Base-by-base conservation (phyloP, 2,888 invertebrate species). In the Agrochola macilenta region DNA sequence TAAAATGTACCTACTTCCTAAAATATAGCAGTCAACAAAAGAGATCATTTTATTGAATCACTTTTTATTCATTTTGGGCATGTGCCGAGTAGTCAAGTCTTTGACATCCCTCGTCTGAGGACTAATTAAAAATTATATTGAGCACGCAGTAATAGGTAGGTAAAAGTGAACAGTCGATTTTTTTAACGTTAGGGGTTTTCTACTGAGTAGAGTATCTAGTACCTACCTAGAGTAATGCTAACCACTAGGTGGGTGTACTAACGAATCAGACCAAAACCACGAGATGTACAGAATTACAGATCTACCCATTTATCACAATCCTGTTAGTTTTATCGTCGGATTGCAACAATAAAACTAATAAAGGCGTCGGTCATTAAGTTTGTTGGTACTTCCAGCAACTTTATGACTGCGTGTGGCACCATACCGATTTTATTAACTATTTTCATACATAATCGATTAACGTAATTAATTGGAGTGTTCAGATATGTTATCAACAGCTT, bases 281-380 rank as follows among this genome's bases (percentile, higher is more conserved):
- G 30, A 60, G 46, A 64, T 63, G 43, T 52, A 72, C 69, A 43
- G 43, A 43, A 43, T 43, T 43, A 43, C 43, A 49, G 26, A 70
- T 43, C 52, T 72, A 66, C 54, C 58, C 9, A 64, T 74, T 71
- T 65, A 52, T 63, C 54, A 81, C 81, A 74, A 69, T 81, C 61
- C 75, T 81, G 84, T 74, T 82, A 82, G 69, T 74, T 84, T 84
- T 85, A 84, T 79, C 26, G 74, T 70, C 60, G 70, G 54, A 66
- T 72, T 72, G 73, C 69, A 64, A 78, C 70, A 82, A 82, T 85
- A 84, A 84, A 85, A 73, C 85, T 79, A 82, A 84, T 85, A 82
- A 81, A 84, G 63, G 79, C 82, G 69, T 77, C 64, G 69, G 79
- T 85, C 82, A 82, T 85, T 85, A 84, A 85, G 78, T 75, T 46